Evolutionary conservation across 1,140 invertebrate genomes (phyloP), one percentile per base, ranked within the genome.

Genomic region (Drosophila melanica): DNA sequence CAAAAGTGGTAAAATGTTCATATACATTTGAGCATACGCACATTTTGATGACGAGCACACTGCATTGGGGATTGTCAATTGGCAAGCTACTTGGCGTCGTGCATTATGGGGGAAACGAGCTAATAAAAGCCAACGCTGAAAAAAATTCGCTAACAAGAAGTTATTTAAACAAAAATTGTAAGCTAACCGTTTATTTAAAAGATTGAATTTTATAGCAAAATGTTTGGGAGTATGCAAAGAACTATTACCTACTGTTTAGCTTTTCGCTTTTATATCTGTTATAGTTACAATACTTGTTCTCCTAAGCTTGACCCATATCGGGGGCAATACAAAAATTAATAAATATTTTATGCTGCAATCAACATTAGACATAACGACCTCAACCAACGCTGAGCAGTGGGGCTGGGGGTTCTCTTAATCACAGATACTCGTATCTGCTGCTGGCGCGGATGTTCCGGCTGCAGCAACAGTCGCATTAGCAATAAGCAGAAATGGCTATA

Each of bases 401-500:
- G 48, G 60, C 75, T n/a, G 16, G 50, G 41, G 72, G 44, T 42
- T 65, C 50, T 47, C 30, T 30, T 73, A 71, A 66, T 72, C 59
- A 79, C 62, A 67, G 67, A 67, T 60, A 69, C 60, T 18, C 45
- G 23, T 44, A 39, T 37, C 48, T 63, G 47, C 50, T 63, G 41
- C 11, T 63, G 44, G 33, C 53, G 63, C 54, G 53, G 47, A 72
- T 75, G 65, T 27, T 27, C 30, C 48, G 20, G 76, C 51, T 45
- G 55, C 81, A 68, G 63, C 72, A 76, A 69, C 64, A 85, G 79
- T 76, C 62, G 79, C 82, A 89, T 87, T 87, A 77, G 82, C 76
- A 89, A 79, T 87, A 89, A 87, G 82, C 72, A 78, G 62, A 73
- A 87, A 81, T 60, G 65, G 78, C 70, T 62, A 77, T 79, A 74